phyloP scores from a whole-genome alignment of 2,888 invertebrate genomes.

The Apamea monoglypha region DNA sequence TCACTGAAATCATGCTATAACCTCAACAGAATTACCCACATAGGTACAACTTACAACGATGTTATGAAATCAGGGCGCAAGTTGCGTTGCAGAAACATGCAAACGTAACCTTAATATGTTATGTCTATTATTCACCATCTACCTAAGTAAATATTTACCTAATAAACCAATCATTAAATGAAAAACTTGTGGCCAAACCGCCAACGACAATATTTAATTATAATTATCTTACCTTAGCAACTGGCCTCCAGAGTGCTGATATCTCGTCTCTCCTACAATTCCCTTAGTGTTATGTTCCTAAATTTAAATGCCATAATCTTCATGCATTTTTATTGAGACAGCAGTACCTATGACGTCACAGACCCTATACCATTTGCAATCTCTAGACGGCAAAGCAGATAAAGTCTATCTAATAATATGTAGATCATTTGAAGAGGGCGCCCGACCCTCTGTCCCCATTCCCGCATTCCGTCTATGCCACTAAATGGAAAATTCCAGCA shows the following conservation, averaged over 20 bases:
- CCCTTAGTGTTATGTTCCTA: not conserved
- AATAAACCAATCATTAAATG: not conserved
- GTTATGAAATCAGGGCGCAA: slow-evolving; percentile 11
- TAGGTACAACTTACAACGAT: no score
- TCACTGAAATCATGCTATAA: slow-evolving; percentile 12
- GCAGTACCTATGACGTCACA: not conserved
- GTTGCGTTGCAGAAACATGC: slow-evolving; percentile 5
- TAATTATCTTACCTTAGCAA: not conserved
- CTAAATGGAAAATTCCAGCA: slow-evolving; percentile 72
- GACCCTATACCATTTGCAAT: not conserved
- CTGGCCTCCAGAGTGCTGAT: not conserved
- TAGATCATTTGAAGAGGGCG: slow-evolving; percentile 1
- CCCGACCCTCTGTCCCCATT: not conserved
- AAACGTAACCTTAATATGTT: slow-evolving; percentile 1
- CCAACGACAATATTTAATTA: not conserved
- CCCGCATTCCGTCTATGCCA: slow-evolving; percentile 44
- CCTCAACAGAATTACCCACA: not conserved
- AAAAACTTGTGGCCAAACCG: not conserved
- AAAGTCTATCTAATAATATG: not conserved
- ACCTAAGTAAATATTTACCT: not conserved
- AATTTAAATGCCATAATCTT: not conserved
- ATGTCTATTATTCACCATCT: not conserved
- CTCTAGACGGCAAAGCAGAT: not conserved
- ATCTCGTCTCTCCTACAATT: not conserved
- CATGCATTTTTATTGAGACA: not conserved